Evolutionary conservation across 2,113 vertebrate species (phyloP), one percentile per base, ranked within the genome.

Genomic region (Platichthys flesus): DNA sequence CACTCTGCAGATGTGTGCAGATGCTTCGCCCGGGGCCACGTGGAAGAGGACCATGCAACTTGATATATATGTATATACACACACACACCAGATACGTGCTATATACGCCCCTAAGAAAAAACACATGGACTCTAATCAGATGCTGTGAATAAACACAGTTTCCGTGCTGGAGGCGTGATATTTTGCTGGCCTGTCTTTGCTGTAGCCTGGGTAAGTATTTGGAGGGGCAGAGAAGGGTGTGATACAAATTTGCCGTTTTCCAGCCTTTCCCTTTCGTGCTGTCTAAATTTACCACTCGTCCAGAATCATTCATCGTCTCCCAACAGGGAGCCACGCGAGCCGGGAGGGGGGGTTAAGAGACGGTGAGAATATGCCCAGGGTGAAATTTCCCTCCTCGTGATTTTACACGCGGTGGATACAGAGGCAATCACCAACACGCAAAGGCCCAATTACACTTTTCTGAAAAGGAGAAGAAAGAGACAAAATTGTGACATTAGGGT

Each of bases 401-500:
- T 85, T 88, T 84, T 84, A 82, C 81, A 78, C 42, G 72, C 59
- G 31, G 79, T 47, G 49, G 77, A 83, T 52, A 67, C 76, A 60
- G 84, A 83, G 73, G 81, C 75, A 86, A 78, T 88, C 85, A 79
- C 68, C 81, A 71, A 74, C 63, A 85, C 1, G 71, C 84, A 88
- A 90, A 84, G 74, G 76, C 81, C 84, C 84, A 91, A 90, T 92
- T 90, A 90, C 73, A 83, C 65, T 85, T 84, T 84, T 78, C 63
- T 77, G 64, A 85, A 75, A 82, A 60, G 73, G 71, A 71, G 76
- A 85, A 83, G 60, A 76, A 82, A 81, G 66, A 84, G 79, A 88
- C 87, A 79, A 82, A 89, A 87, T 85, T 80, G 83, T 88, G 89
- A 84, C 89, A 89, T 91, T 90, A 90, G 90, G 88, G 84, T 92